Base-by-base conservation (phyloP, 1,140 invertebrate species). In the Platyscapa corneri region DNA sequence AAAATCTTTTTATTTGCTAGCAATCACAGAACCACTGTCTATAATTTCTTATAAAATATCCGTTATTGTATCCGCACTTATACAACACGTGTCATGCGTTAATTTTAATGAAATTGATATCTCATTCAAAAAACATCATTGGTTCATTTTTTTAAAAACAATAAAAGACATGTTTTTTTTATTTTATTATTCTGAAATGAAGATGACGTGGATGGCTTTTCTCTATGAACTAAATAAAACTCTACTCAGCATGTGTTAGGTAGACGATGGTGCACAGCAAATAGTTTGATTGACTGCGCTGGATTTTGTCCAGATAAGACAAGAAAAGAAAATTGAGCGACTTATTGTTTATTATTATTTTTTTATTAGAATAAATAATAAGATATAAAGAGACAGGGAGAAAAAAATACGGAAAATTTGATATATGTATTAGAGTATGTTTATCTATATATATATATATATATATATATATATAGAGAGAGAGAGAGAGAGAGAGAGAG, bases 401-500 rank as follows among this genome's bases (percentile, higher is more conserved):
- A 67, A 39, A 77, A 74, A 84, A 53, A 84, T 23, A 27, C 30
- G 67, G n/a, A 77, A 5, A n/a, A n/a, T n/a, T n/a, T n/a, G n/a
- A n/a, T n/a, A n/a, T n/a, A n/a, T n/a, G n/a, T n/a, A n/a, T n/a
- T n/a, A n/a, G n/a, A n/a, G 75, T 56, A 20, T 30, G 27, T 49
- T 0, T 46, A 49, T 37, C 3, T 34, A 14, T 37, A 82, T 65
- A 30, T 30, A 67, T 34, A 67, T 34, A 20, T 53, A 18, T 53
- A n/a, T 32, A 20, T 39, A 2, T 20, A 18, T 39, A 82, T 86
- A 30, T 34, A n/a, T n/a, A 67, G 20, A 76, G 32, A 72, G 37
- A 75, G 49, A 81, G 42, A 80, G 32, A 37, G 53, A 37, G 86
- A 70, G 64, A 53, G 87, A 88, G 89, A 87, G 88, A 89, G 90